These are phyloP conservation scores for Orthonevra nobilis DNA, from an alignment of 2,888 invertebrate species.

Conservation along the genomic window DNA sequence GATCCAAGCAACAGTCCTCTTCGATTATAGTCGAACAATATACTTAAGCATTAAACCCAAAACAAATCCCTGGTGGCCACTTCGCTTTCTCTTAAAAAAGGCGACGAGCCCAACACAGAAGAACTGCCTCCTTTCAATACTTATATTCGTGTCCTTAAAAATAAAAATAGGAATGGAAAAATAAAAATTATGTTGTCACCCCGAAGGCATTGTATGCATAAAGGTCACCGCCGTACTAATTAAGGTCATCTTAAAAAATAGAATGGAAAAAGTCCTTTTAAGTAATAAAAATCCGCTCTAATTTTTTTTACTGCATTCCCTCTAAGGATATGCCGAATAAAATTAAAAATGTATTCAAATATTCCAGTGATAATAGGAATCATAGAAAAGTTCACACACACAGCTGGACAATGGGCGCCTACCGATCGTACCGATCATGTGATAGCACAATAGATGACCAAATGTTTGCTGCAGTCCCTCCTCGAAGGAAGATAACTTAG, in stretches of 20 bases:
- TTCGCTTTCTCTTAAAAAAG: conserved; percentile 28
- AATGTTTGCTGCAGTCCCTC: conserved; percentile 43
- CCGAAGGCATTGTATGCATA: conserved; percentile 37
- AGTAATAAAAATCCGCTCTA: conserved; percentile 63
- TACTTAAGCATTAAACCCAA: conserved; percentile 15
- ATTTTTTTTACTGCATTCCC: conserved; percentile 25
- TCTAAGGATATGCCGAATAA: conserved; percentile 20
- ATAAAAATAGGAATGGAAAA: conserved; percentile 10
- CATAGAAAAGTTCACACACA: conserved; percentile 59
- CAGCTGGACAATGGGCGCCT: conserved; percentile 63
- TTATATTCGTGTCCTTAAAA: conserved; percentile 18
- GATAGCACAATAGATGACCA: conserved; percentile 56
- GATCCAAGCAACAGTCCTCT: conserved; percentile 32
- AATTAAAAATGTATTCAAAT: conserved; percentile 55
- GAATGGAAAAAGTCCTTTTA: conserved; percentile 30
- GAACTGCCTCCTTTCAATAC: conserved; percentile 46
- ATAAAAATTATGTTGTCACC: conserved; percentile 66
- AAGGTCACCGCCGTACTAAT: conserved; percentile 67
- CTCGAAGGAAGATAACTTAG: conserved; percentile 21
- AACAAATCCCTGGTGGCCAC: conserved; percentile 65
- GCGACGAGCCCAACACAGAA: not conserved
- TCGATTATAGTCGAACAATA: conserved; percentile 29
- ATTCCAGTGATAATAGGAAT: not conserved
- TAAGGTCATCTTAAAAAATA: conserved; percentile 60
- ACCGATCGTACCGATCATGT: conserved; percentile 40